Evolutionary conservation across 2,797 vertebrate species (phyloP).

Genomic region (Rachycentron canadum): DNA sequence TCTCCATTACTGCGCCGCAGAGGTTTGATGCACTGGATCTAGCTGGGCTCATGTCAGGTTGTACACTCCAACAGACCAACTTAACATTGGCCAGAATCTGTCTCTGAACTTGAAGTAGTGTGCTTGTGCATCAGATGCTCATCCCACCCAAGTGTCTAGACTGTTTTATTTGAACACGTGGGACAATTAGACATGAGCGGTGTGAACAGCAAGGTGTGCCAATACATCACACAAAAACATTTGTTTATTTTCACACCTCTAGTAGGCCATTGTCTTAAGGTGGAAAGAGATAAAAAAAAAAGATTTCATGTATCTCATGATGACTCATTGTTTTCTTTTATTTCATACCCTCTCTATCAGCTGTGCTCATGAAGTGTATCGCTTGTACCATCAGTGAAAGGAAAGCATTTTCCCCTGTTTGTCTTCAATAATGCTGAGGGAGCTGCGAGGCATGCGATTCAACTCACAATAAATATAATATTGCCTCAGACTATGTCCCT

Average conservation of each 20-base stretch:
- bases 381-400: constrained; percentile 43
- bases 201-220: constrained; percentile 4
- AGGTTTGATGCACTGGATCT: constrained; percentile 54
- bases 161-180: constrained; percentile 25
- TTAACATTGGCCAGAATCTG: not conserved
- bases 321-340: constrained; percentile 35
- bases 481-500: constrained; percentile 9
- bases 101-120: constrained; percentile 1
- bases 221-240: not conserved
- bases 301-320: constrained; percentile 18
- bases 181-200: constrained; percentile 32
- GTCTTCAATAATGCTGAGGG: constrained; percentile 37
- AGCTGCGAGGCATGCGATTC: constrained; percentile 14
- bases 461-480: constrained; percentile 9
- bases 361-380: constrained; percentile 45
- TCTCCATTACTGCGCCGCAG: constrained; percentile 51
- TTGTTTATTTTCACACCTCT: constrained; percentile 31
- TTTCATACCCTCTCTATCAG: not conserved
- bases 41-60: constrained; percentile 45
- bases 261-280: constrained; percentile 1
- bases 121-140: not conserved
- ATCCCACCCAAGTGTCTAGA: constrained; percentile 21
- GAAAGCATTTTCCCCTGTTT: constrained; percentile 40
- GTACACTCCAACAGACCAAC: constrained; percentile 25
- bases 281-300: constrained; percentile 5